A percentile compares a stretch with the other conserved stretches of the same genome.
Evolutionary conservation across 1,140 invertebrate species (phyloP).

Genomic region (Drosophila insularis): DNA sequence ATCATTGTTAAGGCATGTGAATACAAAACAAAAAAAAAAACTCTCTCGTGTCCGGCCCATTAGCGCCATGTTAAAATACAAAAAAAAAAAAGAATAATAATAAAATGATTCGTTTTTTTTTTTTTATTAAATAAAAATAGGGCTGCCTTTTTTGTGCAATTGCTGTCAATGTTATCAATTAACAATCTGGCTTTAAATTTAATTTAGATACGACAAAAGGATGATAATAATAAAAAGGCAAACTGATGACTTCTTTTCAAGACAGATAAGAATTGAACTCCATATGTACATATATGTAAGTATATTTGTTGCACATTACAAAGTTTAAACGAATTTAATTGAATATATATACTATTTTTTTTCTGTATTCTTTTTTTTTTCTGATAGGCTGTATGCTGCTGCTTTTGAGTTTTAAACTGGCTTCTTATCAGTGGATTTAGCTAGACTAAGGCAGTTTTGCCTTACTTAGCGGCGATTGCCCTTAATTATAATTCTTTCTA

Average conservation of each 20-base stretch:
- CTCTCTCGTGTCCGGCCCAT: slow-evolving; percentile 55
- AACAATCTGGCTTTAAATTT: slow-evolving; percentile 53
- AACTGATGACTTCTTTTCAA: slow-evolving; percentile 1
- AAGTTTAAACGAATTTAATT: slow-evolving; percentile 54
- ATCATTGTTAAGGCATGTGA: slow-evolving; percentile 20
- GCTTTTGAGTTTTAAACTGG: not conserved
- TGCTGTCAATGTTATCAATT: slow-evolving; percentile 37
- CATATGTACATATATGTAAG: not conserved
- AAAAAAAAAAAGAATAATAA: slow-evolving; percentile 16
- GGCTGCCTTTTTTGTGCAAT: not conserved
- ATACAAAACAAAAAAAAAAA: slow-evolving; percentile 11
- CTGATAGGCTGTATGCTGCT: not conserved
- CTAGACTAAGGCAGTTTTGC: slow-evolving; percentile 42
- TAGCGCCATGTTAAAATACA: slow-evolving; percentile 51
- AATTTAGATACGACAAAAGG: slow-evolving; percentile 48
- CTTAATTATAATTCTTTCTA: slow-evolving; percentile 36
- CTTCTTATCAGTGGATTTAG: slow-evolving; percentile 55
- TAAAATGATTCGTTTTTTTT: not conserved
- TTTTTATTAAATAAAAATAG: slow-evolving; percentile 31
- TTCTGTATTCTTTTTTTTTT: not conserved
- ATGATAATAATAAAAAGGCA: not conserved
- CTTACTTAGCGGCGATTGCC: slow-evolving; percentile 50
- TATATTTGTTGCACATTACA: slow-evolving; percentile 34
- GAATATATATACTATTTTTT: not conserved
- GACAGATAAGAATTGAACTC: not conserved